Base-by-base conservation (phyloP, 1,140 invertebrate species). In the Monochamus saltuarius region DNA sequence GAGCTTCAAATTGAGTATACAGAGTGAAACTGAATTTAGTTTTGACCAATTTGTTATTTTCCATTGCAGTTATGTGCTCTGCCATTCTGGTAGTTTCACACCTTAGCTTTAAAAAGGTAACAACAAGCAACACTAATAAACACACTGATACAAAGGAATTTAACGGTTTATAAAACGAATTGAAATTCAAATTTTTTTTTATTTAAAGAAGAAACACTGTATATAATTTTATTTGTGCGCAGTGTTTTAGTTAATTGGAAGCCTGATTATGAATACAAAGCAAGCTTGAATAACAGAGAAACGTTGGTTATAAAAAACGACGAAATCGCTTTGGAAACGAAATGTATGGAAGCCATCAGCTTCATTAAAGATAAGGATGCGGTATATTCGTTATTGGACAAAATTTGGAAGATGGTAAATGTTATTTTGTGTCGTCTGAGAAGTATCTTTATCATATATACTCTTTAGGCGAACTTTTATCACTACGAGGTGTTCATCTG, bases 401-500 rank as follows among this genome's bases (percentile, higher is more conserved):
- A 45, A 34, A 38, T 68, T 19, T 70, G 69, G 63, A 42, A 62
- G 8, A n/a, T 49, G 10, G 42, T 58, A 58, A 47, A 10, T 47
- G 34, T 37, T 49, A 14, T 13, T 49, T 13, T 13, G 16, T 4
- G 2, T n/a, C 4, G 11, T 19, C n/a, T 14, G n/a, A 49, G 13
- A 13, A 47, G 1, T 13, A 4, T 4, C 11, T 17, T 47, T n/a
- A 11, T 4, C 46, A 47, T 39, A 56, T 43, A 16, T 46, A 50
- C 35, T 43, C 65, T 69, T 43, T 17, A 68, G 63, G 52, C 68
- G 9, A 74, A 73, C 51, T 72, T 68, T 49, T 75, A 75, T 53
- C 64, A 75, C 47, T 74, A 75, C 39, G 73, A 75, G 60, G 72
- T 72, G 3, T 74, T 67, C 46, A 59, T 65, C 17, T 64, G 56